These are phyloP conservation scores for Ophioninae sp. DNA, from an alignment of 2,888 invertebrate species.

Conservation along the genomic window DNA sequence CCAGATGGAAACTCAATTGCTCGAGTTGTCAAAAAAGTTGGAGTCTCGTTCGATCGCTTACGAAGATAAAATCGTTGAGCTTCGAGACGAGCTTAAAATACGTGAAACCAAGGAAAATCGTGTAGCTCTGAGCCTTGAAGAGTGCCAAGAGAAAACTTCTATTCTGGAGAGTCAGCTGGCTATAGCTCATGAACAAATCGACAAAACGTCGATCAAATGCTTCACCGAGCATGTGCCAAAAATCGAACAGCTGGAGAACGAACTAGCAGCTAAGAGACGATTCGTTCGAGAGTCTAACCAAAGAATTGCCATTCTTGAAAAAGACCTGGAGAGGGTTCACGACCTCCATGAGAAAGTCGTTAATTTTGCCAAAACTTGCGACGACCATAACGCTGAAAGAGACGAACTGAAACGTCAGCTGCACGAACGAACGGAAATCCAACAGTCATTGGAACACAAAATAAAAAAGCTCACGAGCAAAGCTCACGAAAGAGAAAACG, in stretches of 20 bases:
- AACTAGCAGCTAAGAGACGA: slow-evolving; percentile 63
- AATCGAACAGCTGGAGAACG: slow-evolving; percentile 68
- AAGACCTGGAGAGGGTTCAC: slow-evolving; percentile 61
- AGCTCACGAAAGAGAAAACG: slow-evolving; percentile 68
- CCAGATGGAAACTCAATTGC: slow-evolving; percentile 58
- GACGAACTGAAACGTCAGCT: slow-evolving; percentile 65
- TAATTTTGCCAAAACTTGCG: slow-evolving; percentile 66
- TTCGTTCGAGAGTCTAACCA: slow-evolving; percentile 61
- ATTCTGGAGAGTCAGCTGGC: slow-evolving; percentile 68
- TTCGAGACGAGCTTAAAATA: slow-evolving; percentile 61
- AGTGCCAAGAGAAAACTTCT: slow-evolving; percentile 65
- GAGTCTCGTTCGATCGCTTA: slow-evolving; percentile 60
- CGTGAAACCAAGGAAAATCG: slow-evolving; percentile 64
- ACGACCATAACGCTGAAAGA: slow-evolving; percentile 64
- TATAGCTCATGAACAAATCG: slow-evolving; percentile 63
- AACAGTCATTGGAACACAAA: slow-evolving; percentile 67
- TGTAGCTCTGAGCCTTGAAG: slow-evolving; percentile 63
- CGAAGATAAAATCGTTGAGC: slow-evolving; percentile 54
- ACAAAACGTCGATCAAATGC: slow-evolving; percentile 61
- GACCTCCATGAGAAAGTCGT: slow-evolving; percentile 67
- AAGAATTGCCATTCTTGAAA: slow-evolving; percentile 59
- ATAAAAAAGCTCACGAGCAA: slow-evolving; percentile 64
- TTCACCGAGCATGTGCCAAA: slow-evolving; percentile 67
- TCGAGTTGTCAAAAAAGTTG: slow-evolving; percentile 53
- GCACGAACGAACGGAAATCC: slow-evolving; percentile 63